A percentile compares a stretch with the other conserved stretches of the same genome.
These are phyloP conservation scores for Bugula neritina DNA, from an alignment of 2,888 invertebrate species.

Conservation along the genomic window DNA sequence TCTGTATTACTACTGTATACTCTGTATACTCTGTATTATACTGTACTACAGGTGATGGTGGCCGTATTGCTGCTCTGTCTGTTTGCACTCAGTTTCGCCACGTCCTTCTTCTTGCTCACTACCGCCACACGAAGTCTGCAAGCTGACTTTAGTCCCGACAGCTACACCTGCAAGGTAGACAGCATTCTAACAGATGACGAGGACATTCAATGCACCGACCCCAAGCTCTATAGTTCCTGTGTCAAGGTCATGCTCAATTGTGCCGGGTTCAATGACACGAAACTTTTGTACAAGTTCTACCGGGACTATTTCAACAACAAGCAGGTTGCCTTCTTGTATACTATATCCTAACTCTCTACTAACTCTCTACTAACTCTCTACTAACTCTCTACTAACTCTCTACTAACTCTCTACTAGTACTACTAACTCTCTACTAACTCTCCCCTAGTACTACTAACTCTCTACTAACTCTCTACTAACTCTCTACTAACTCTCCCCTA, in stretches of 20 bases:
- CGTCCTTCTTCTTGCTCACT: constrained; percentile 5
- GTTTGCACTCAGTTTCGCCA: constrained; percentile 16
- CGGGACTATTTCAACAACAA: not conserved
- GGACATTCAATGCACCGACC: not conserved
- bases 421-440: too few relatives aligned
- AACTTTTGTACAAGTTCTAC: not conserved
- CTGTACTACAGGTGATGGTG: not conserved
- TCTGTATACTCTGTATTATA: too few relatives aligned
- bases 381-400: too few relatives aligned
- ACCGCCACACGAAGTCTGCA: not conserved
- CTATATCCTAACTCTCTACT: too few relatives aligned
- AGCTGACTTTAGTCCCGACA: not conserved
- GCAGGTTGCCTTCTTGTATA: too few relatives aligned
- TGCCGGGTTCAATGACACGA: not conserved
- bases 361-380: too few relatives aligned
- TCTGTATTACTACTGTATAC: too few relatives aligned
- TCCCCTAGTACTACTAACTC: too few relatives aligned
- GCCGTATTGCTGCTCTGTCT: not conserved
- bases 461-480: too few relatives aligned
- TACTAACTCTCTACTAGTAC: too few relatives aligned
- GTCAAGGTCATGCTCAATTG: not conserved
- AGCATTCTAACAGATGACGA: not conserved
- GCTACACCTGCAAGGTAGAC: not conserved
- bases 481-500: too few relatives aligned
- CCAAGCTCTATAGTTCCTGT: not conserved